Evolutionary conservation across 2,888 invertebrate species (phyloP), one percentile per base, ranked within the genome.

Genomic region (Parapristionchus giblindavisi): DNA sequence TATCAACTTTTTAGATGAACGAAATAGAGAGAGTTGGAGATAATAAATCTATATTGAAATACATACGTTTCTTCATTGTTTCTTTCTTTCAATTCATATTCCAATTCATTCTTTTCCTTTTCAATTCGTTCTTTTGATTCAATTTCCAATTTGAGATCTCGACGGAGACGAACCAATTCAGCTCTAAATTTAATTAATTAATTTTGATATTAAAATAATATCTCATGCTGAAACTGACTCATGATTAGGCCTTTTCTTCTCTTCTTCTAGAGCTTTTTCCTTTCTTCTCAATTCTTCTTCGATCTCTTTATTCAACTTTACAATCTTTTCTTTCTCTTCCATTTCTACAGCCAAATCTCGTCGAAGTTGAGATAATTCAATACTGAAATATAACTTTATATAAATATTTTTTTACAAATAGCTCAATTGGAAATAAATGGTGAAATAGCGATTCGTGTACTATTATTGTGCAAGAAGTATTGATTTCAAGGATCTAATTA

Each of bases 51-150:
- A 14, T 48, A 21, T 48, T 48, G 48, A 48, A 14, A 48, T 48
- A 14, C 21, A 48, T 11, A 11, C 48, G 21, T 48, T 48, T 48
- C 11, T 48, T 21, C 48, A 21, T 70, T 38, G 38, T 52, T 36
- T 54, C 70, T n/a, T 11, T 70, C 70, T 24, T 70, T 54, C 70
- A 70, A 52, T n/a, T 70, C 70, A 14, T 36, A 38, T 54, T 54
- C 29, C 17, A 70, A n/a, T 24, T 36, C 29, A 11, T 21, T 40
- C 51, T 29, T 29, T n/a, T 66, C 51, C 32, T 24, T 51, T 24
- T 48, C 66, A 3, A 66, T 43, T 48, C 34, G 32, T 32, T 43
- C 66, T 17, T 51, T 66, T 0, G 51, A 32, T n/a, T 43, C 66
- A 66, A 14, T 48, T 51, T 66, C 43, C 66, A 66, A 38, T 21